Evolutionary conservation across 1,140 invertebrate genomes (phyloP).

Genomic region (Bactericera cockerelli): DNA sequence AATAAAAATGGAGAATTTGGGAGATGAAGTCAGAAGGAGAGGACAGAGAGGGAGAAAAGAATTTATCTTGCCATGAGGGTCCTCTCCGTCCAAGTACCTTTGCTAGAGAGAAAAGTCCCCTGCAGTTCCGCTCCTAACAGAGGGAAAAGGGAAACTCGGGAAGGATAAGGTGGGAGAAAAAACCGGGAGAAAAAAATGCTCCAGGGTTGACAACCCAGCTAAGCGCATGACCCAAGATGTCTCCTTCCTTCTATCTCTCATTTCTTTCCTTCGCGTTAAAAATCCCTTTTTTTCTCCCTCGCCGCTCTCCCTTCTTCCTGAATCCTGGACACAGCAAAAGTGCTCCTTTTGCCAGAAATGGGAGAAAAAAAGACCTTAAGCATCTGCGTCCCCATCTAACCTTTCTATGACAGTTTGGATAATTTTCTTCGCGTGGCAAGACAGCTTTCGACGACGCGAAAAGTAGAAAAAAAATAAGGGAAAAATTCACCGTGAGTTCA

Average conservation of each 20-base stretch:
- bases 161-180: not conserved
- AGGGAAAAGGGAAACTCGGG: not conserved
- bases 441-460: not conserved
- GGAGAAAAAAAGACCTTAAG: too few relatives aligned
- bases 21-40: too few relatives aligned
- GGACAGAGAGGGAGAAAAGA: too few relatives aligned
- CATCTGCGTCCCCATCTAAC: too few relatives aligned
- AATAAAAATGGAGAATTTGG: too few relatives aligned
- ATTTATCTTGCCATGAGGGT: too few relatives aligned
- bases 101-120: too few relatives aligned
- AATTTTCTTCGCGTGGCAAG: not conserved
- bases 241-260: not conserved
- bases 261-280: not conserved
- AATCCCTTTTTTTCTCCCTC: slow-evolving; percentile 5
- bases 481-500: too few relatives aligned
- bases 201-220: slow-evolving; percentile 5
- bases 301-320: too few relatives aligned
- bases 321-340: slow-evolving; percentile 7
- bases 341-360: not conserved
- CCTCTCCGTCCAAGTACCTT: too few relatives aligned
- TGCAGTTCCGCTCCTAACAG: too few relatives aligned
- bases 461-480: not conserved
- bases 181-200: not conserved
- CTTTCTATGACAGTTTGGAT: slow-evolving; percentile 5
- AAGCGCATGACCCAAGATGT: slow-evolving; percentile 5